A percentile compares a stretch with the other conserved stretches of the same genome.
Evolutionary conservation across 1,140 invertebrate genomes (phyloP).

Genomic region (Drosophila lowei): DNA sequence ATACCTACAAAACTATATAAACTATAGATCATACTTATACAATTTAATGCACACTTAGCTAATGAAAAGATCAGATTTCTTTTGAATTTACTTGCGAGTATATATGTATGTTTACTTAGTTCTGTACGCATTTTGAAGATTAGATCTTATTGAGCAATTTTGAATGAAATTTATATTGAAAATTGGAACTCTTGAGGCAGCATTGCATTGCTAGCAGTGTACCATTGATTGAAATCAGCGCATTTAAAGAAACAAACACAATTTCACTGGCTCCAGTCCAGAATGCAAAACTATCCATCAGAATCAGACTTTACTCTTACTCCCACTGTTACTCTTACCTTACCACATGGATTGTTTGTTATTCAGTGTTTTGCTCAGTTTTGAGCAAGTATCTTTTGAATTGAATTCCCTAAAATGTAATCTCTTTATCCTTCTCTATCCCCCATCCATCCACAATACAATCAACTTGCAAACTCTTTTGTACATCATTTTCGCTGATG

Average conservation of each 20-base stretch:
- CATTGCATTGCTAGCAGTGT: conserved; percentile 1
- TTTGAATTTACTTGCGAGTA: background rate
- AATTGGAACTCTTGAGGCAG: conserved; percentile 6
- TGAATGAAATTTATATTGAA: conserved; percentile 49
- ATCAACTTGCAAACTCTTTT: conserved; percentile 9
- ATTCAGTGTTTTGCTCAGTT: conserved; percentile 26
- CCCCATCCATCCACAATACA: conserved; percentile 18
- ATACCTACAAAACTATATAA: background rate
- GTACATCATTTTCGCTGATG: conserved; percentile 16
- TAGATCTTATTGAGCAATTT: conserved; percentile 46
- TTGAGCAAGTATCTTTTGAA: conserved; percentile 43
- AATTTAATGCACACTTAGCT: conserved; percentile 19
- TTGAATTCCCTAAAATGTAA: conserved; percentile 53
- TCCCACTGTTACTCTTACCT: too few species aligned
- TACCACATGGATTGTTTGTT: conserved; percentile 17
- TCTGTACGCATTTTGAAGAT: conserved; percentile 47
- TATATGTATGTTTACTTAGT: conserved; percentile 26
- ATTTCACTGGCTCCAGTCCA: conserved; percentile 42
- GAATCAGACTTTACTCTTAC: conserved; percentile 19
- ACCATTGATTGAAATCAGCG: conserved; percentile 18
- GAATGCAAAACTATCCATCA: conserved; percentile 20
- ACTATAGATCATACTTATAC: background rate
- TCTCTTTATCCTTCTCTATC: conserved; percentile 56
- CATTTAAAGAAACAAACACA: conserved; percentile 71
- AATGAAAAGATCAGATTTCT: conserved; percentile 17